Percentiles rank a stretch among this genome's conserved stretches.
These are phyloP conservation scores for Urosaurus nigricauda DNA, from an alignment of 2,797 vertebrate species.

Conservation along the genomic window DNA sequence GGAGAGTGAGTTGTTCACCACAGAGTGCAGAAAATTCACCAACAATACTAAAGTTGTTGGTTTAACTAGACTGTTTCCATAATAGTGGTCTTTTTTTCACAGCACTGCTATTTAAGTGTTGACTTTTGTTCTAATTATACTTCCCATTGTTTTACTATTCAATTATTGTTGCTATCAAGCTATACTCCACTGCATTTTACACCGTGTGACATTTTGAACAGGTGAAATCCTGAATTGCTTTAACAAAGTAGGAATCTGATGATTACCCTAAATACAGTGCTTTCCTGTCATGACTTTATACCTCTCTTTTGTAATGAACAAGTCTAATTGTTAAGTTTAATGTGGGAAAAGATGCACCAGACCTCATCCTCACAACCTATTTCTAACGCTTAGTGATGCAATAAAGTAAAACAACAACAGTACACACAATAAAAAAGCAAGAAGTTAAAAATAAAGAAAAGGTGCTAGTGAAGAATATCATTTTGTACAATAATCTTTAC, in stretches of 20 bases:
- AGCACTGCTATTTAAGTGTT: constrained; percentile 64
- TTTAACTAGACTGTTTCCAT: background rate
- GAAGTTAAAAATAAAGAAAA: background rate
- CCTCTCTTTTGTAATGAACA: background rate
- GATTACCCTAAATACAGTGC: background rate
- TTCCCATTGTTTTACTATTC: constrained; percentile 36
- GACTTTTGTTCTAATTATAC: constrained; percentile 68
- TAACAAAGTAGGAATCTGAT: background rate
- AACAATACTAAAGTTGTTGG: background rate
- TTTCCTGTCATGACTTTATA: background rate
- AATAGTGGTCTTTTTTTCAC: constrained; percentile 50
- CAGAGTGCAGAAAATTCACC: constrained; percentile 2
- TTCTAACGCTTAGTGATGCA: background rate
- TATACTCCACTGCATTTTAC: constrained; percentile 1
- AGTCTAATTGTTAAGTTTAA: background rate
- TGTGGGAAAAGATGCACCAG: background rate
- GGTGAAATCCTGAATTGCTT: constrained; percentile 9
- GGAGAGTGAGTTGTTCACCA: constrained; percentile 33
- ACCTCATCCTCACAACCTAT: background rate
- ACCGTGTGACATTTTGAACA: background rate
- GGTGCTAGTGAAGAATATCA: background rate
- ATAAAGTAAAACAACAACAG: background rate
- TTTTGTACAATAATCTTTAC: background rate
- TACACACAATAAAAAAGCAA: background rate
- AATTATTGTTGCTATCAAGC: constrained; percentile 18